phyloP scores from a whole-genome alignment of 2,113 vertebrate genomes.

The Labeo rohita region DNA sequence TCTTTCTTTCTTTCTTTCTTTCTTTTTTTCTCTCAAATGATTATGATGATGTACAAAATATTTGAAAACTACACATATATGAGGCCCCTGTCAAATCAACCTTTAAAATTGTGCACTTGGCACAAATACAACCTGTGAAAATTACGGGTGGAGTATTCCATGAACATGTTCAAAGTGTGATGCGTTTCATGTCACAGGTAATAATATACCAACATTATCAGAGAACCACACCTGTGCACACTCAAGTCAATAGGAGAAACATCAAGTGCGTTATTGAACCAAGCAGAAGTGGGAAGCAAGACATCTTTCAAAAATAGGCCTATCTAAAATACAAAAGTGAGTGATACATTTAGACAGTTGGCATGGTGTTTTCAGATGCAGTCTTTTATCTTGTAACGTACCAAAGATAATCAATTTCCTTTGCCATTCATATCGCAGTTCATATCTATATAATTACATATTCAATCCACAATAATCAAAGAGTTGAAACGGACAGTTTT shows the following conservation, averaged over 20 bases:
- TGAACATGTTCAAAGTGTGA: slow-evolving; percentile 61
- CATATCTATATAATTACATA: neutral
- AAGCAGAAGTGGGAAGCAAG: slow-evolving; percentile 51
- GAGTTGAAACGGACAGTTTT: neutral
- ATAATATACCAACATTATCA: slow-evolving; percentile 47
- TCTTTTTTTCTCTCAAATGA: slow-evolving; percentile 64
- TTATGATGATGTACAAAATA: slow-evolving; percentile 82
- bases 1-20: neutral
- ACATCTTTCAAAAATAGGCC: slow-evolving; percentile 28
- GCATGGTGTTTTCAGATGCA: neutral
- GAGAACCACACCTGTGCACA: slow-evolving; percentile 63
- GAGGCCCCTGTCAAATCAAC: slow-evolving; percentile 63
- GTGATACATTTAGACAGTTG: slow-evolving; percentile 42
- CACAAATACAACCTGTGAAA: slow-evolving; percentile 69
- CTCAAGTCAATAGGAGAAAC: slow-evolving; percentile 61
- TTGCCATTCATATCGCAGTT: neutral
- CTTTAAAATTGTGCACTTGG: slow-evolving; percentile 72
- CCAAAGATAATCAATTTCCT: slow-evolving; percentile 6
- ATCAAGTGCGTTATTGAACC: slow-evolving; percentile 59
- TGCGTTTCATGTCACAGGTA: slow-evolving; percentile 57
- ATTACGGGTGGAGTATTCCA: slow-evolving; percentile 68
- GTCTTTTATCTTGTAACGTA: slow-evolving; percentile 25
- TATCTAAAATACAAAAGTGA: slow-evolving; percentile 38
- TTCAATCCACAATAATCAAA: neutral
- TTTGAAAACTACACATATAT: slow-evolving; percentile 79